Evolutionary conservation across 2,113 vertebrate species (phyloP).

Genomic region (Leucopsar rothschildi): DNA sequence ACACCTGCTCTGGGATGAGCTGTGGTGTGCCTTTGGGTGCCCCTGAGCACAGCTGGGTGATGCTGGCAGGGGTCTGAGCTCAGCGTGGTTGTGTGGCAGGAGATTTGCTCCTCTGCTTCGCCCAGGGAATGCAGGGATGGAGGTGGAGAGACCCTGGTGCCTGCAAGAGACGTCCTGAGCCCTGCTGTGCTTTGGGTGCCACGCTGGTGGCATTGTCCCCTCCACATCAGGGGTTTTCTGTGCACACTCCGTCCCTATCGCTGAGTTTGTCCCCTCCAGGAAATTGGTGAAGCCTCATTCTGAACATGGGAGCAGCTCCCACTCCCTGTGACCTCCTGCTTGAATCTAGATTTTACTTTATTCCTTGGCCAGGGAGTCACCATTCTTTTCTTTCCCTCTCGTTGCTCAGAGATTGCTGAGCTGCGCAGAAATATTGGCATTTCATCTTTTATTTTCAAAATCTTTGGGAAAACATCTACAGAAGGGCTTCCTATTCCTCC

Average conservation of each 20-base stretch:
- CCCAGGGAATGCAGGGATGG: too few relatives aligned
- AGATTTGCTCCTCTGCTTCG: background rate
- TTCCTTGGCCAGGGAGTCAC: background rate
- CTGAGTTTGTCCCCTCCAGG: background rate
- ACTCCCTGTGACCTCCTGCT: background rate
- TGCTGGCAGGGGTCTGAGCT: background rate
- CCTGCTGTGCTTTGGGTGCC: background rate
- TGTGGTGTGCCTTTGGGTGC: background rate
- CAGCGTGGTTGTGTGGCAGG: fast-evolving
- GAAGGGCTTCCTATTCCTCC: background rate
- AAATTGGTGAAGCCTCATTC: background rate
- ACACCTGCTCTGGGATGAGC: background rate
- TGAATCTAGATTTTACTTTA: background rate
- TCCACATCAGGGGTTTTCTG: background rate
- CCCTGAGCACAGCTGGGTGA: fast-evolving
- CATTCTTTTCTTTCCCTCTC: background rate
- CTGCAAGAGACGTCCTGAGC: background rate
- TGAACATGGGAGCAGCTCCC: background rate
- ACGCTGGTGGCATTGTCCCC: fast-evolving
- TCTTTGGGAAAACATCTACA: background rate
- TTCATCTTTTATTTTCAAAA: background rate
- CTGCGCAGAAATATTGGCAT: background rate
- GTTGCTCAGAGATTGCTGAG: background rate
- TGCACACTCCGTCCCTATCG: fast-evolving
- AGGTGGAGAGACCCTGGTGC: background rate